Evolutionary conservation across 2,113 vertebrate genomes (phyloP).

Genomic region (Nothocercus nigrocapillus): DNA sequence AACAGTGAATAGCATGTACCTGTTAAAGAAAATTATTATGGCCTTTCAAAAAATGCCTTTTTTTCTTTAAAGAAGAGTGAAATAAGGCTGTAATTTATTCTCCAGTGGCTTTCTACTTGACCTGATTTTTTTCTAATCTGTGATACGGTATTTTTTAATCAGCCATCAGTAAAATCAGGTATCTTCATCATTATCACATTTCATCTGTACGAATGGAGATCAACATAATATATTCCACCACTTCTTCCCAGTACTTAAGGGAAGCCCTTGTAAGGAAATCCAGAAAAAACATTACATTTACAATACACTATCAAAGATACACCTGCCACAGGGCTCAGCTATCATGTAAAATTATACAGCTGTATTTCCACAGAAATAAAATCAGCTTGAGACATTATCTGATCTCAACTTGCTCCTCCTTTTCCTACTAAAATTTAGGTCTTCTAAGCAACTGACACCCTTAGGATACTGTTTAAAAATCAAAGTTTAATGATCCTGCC

Average conservation of each 20-base stretch:
- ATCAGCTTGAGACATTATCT: not conserved
- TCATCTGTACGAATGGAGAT: not conserved
- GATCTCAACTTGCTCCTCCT: not conserved
- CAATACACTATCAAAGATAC: not conserved
- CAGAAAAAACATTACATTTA: not conserved
- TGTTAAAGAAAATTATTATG: not conserved
- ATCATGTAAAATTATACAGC: not conserved
- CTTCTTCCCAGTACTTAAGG: not conserved
- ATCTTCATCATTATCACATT: not conserved
- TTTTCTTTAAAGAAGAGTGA: not conserved
- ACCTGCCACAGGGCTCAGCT: not conserved
- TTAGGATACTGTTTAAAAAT: not conserved
- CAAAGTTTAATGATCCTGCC: not conserved
- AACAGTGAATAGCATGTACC: not conserved
- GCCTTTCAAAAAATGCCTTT: not conserved
- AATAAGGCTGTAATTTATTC: not conserved
- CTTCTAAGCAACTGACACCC: not conserved
- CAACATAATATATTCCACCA: not conserved
- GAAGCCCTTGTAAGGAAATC: not conserved
- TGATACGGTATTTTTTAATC: not conserved
- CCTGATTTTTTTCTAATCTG: not conserved
- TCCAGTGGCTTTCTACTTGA: not conserved
- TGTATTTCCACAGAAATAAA: not conserved
- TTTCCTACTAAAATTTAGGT: not conserved
- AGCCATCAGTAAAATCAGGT: not conserved